phyloP scores from a whole-genome alignment of 2,113 vertebrate species.

The Suricata suricatta region DNA sequence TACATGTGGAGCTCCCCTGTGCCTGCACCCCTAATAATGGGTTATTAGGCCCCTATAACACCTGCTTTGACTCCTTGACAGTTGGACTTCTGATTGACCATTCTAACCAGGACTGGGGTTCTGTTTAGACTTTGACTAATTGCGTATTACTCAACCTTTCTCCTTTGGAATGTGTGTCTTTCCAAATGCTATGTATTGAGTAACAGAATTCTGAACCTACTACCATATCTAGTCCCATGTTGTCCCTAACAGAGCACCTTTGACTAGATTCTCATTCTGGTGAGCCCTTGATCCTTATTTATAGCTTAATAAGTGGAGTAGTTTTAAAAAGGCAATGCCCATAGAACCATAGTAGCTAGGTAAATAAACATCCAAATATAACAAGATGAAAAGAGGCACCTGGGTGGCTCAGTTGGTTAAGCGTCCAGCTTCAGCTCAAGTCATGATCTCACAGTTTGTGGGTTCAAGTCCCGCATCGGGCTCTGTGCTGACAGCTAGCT shows the following conservation, averaged over 20 bases:
- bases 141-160: background rate
- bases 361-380: background rate
- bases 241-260: background rate
- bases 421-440: no score
- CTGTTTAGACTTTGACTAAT: background rate
- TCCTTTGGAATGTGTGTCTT: background rate
- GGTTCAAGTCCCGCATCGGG: no score
- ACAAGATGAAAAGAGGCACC: no score
- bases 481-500: no score
- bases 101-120: background rate
- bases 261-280: background rate
- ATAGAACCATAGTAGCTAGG: background rate
- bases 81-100: background rate
- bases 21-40: background rate
- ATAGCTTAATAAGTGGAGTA: background rate
- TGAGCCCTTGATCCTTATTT: background rate
- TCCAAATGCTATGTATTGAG: background rate
- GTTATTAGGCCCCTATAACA: background rate
- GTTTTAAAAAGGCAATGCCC: conserved; percentile 17
- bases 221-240: background rate
- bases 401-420: no score
- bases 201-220: background rate
- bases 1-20: background rate
- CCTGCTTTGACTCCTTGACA: background rate
- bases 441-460: no score